phyloP scores from a whole-genome alignment of 2,888 invertebrate species.

The Melanotus villosus region DNA sequence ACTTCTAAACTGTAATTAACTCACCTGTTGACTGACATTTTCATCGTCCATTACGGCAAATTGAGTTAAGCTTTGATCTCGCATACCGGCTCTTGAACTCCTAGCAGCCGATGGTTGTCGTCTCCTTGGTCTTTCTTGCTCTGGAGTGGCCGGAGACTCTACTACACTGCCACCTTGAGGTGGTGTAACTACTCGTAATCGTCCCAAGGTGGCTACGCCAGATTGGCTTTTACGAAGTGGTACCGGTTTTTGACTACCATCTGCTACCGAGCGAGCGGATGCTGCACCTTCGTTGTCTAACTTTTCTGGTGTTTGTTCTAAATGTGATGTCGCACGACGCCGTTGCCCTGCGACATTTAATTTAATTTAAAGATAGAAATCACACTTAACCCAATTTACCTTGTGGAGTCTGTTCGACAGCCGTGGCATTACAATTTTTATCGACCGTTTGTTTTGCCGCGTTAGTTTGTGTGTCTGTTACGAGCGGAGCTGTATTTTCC shows the following conservation, averaged over 20 bases:
- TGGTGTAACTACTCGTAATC: constrained; percentile 78
- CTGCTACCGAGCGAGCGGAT: constrained; percentile 70
- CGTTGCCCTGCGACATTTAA: constrained; percentile 58
- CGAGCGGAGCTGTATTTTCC: constrained; percentile 74
- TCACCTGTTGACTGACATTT: constrained; percentile 87
- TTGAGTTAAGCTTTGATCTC: constrained; percentile 90
- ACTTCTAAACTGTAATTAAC: not conserved
- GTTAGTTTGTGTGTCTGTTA: constrained; percentile 75
- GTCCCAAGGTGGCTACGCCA: constrained; percentile 80
- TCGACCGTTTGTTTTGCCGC: constrained; percentile 69
- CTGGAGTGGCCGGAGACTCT: constrained; percentile 63
- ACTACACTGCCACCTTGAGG: constrained; percentile 60
- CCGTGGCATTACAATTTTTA: constrained; percentile 80
- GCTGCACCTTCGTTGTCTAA: constrained; percentile 79
- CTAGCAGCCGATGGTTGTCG: constrained; percentile 65
- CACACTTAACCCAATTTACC: constrained; percentile 37
- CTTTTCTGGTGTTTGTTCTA: constrained; percentile 66
- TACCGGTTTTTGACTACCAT: constrained; percentile 63
- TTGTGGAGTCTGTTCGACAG: constrained; percentile 64
- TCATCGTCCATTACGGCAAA: constrained; percentile 95
- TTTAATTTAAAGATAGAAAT: not conserved
- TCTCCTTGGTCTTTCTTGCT: constrained; percentile 64
- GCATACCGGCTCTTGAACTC: constrained; percentile 69
- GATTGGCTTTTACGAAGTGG: constrained; percentile 67
- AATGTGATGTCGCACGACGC: constrained; percentile 65